These are phyloP conservation scores for Scaptodrosophila lebanonensis DNA, from an alignment of 1,140 invertebrate genomes.

Conservation along the genomic window DNA sequence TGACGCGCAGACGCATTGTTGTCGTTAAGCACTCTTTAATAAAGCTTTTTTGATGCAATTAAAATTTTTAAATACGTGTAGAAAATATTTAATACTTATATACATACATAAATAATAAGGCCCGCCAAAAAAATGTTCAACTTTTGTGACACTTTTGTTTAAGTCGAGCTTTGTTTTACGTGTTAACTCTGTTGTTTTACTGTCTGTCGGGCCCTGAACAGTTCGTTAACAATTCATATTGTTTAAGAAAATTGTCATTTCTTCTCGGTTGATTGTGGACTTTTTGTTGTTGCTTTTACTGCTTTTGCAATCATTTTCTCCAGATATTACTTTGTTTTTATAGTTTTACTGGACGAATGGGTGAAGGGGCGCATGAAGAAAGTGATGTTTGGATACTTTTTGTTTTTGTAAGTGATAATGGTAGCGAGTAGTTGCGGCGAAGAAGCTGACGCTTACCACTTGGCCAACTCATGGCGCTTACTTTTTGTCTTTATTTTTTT, in stretches of 20 bases:
- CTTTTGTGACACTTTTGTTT: conserved; percentile 9
- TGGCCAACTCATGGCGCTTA: no score
- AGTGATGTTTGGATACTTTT: no score
- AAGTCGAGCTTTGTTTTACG: conserved; percentile 5
- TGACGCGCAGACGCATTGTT: conserved; percentile 58
- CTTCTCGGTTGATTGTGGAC: conserved; percentile 16
- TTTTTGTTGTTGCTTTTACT: conserved; percentile 24
- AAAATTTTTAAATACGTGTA: conserved; percentile 59
- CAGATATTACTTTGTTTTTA: no score
- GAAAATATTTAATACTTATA: conserved; percentile 44
- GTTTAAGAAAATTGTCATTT: conserved; percentile 34
- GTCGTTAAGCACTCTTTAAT: conserved; percentile 29
- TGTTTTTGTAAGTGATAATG: no score
- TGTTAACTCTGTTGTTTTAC: conserved; percentile 9
- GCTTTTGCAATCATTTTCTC: conserved; percentile 17
- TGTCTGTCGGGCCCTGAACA: conserved; percentile 16
- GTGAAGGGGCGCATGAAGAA: no score
- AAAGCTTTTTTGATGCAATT: conserved; percentile 53
- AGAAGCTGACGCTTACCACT: no score
- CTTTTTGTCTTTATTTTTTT: no score
- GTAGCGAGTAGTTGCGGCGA: no score
- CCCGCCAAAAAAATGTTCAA: conserved; percentile 2
- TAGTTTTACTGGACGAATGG: no score
- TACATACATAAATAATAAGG: conserved; percentile 8
- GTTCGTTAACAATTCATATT: conserved; percentile 46